These are phyloP conservation scores for Agrilus planipennis DNA, from an alignment of 1,140 invertebrate species.

Conservation along the genomic window DNA sequence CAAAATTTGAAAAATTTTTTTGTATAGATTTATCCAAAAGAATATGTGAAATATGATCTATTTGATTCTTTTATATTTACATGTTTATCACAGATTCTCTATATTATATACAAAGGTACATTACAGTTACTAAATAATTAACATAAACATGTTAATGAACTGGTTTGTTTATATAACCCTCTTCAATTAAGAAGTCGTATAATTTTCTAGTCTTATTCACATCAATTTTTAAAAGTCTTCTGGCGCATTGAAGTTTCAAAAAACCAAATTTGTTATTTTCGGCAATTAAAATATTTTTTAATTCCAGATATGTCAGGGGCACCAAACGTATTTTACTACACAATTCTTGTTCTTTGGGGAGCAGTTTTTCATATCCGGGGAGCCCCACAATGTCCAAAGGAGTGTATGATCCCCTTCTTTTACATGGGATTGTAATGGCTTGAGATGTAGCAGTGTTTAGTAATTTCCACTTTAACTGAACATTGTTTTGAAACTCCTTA, in stretches of 20 bases:
- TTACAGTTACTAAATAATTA: too few relatives aligned
- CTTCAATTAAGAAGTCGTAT: slow-evolving; percentile 66
- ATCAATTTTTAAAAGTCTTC: slow-evolving; percentile 78
- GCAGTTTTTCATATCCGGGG: slow-evolving; percentile 68
- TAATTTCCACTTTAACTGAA: slow-evolving; percentile 23
- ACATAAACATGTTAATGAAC: slow-evolving; percentile 2
- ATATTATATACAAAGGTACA: too few relatives aligned
- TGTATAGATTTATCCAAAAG: too few relatives aligned
- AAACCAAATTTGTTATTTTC: slow-evolving; percentile 62
- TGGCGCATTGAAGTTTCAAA: slow-evolving; percentile 65
- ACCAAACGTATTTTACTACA: slow-evolving; percentile 62
- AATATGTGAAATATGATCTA: too few relatives aligned
- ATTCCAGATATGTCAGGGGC: slow-evolving; percentile 66
- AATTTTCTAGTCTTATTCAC: slow-evolving; percentile 88
- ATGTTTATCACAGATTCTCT: too few relatives aligned
- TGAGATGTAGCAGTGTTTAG: slow-evolving; percentile 23
- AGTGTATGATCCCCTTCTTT: slow-evolving; percentile 34
- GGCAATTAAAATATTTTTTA: slow-evolving; percentile 56
- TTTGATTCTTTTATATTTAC: too few relatives aligned
- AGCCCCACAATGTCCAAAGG: slow-evolving; percentile 65
- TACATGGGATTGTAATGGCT: slow-evolving; percentile 14
- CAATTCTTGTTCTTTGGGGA: slow-evolving; percentile 55
- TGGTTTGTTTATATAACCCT: slow-evolving; percentile 55
- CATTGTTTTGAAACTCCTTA: slow-evolving; percentile 24
- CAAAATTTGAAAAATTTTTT: too few relatives aligned